These are phyloP conservation scores for Danio rerio DNA, from an alignment of 2,113 vertebrate species.

Conservation along the genomic window DNA sequence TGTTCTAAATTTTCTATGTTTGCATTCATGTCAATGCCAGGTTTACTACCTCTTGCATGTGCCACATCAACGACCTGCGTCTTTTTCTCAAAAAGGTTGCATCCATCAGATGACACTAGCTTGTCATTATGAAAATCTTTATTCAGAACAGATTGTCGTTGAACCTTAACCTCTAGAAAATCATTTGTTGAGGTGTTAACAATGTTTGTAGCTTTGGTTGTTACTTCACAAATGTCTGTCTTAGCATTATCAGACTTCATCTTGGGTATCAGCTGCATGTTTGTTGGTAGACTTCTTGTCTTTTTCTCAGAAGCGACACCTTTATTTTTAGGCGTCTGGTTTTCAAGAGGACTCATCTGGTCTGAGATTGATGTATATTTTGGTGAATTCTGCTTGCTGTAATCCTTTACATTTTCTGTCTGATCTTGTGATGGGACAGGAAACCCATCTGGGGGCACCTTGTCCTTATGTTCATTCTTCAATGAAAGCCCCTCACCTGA, in stretches of 20 bases:
- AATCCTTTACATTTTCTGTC: conserved; percentile 1
- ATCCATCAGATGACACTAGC: neutral
- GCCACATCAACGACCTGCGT: conserved; percentile 22
- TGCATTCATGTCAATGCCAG: conserved; percentile 19
- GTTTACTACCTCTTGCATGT: conserved; percentile 13
- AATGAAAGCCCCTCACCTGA: conserved; percentile 30
- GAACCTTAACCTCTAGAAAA: conserved; percentile 39
- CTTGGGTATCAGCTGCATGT: conserved; percentile 26
- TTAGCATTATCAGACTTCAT: conserved; percentile 20
- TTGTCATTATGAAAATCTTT: conserved; percentile 30
- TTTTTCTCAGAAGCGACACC: conserved; percentile 20
- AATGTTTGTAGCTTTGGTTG: conserved; percentile 52
- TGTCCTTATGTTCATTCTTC: conserved; percentile 36
- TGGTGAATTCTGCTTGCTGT: conserved; percentile 10
- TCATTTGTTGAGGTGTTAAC: conserved; percentile 45
- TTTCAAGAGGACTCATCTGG: conserved; percentile 4
- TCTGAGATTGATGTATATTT: conserved; percentile 22
- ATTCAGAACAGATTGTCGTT: conserved; percentile 46
- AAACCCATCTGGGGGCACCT: conserved; percentile 16
- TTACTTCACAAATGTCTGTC: conserved; percentile 29
- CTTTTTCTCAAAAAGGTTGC: conserved; percentile 27
- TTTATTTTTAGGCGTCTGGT: conserved; percentile 25
- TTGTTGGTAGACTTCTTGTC: conserved; percentile 9
- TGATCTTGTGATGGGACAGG: conserved; percentile 32
- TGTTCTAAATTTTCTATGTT: conserved; percentile 8